phyloP scores from a whole-genome alignment of 2,113 vertebrate genomes.

The Tachuris rubrigastra region DNA sequence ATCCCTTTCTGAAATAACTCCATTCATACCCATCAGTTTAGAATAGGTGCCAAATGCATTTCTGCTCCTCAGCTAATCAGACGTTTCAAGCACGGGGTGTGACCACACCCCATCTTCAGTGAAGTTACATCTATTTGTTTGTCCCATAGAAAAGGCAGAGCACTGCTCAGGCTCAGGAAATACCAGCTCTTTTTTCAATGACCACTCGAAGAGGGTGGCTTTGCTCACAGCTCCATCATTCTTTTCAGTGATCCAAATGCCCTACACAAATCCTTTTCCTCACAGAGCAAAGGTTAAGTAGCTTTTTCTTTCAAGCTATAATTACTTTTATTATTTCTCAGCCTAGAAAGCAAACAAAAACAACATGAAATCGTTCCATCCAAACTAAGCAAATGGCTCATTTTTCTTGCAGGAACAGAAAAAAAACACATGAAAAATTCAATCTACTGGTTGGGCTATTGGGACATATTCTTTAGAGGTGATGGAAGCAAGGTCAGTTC shows the following conservation, averaged over 20 bases:
- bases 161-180: background rate
- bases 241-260: background rate
- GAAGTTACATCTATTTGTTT: background rate
- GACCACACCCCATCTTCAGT: background rate
- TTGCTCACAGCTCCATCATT: background rate
- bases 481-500: background rate
- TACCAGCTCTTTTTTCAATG: background rate
- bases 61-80: background rate
- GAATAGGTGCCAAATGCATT: background rate
- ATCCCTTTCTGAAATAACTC: background rate
- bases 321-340: background rate
- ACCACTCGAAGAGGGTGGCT: fast-evolving
- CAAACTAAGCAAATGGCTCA: background rate
- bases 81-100: fast-evolving
- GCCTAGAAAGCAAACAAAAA: background rate
- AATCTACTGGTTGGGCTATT: background rate
- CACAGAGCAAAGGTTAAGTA: background rate
- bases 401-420: background rate
- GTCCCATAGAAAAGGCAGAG: background rate
- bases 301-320: background rate
- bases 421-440: background rate
- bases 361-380: background rate
- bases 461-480: background rate
- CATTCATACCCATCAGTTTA: background rate
- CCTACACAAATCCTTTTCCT: background rate